A percentile compares a stretch with the other conserved stretches of the same genome.
Evolutionary conservation across 2,888 invertebrate species (phyloP).

Genomic region (Mimas tiliae): DNA sequence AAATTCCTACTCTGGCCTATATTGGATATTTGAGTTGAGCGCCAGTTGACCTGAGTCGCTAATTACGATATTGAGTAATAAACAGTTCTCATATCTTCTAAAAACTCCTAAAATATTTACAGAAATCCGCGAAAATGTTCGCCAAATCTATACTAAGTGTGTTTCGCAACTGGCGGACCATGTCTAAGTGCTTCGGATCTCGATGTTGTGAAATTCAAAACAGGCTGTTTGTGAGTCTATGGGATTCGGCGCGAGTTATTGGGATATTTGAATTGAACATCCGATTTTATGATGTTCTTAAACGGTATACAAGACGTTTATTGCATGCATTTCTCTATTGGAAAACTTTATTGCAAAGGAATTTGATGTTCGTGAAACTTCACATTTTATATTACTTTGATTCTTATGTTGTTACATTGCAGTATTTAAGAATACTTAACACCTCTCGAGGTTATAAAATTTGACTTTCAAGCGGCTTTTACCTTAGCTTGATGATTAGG

Average conservation of each 20-base stretch:
- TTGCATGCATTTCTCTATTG: slow-evolving; percentile 16
- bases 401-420: not conserved
- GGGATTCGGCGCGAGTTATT: slow-evolving; percentile 70
- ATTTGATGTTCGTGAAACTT: not conserved
- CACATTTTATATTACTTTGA: not conserved
- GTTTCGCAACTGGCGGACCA: slow-evolving; percentile 59
- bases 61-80: too few relatives aligned
- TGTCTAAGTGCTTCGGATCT: slow-evolving; percentile 76
- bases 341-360: not conserved
- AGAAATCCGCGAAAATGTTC: slow-evolving; percentile 22
- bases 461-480: too few relatives aligned
- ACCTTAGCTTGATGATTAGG: too few relatives aligned
- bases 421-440: not conserved
- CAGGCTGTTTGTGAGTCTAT: slow-evolving; percentile 74
- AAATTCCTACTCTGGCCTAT: too few relatives aligned
- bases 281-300: slow-evolving; percentile 50
- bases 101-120: not conserved
- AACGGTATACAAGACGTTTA: slow-evolving; percentile 25
- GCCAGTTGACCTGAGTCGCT: too few relatives aligned
- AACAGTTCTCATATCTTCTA: not conserved
- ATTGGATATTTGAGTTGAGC: too few relatives aligned
- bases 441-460: too few relatives aligned
- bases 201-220: slow-evolving; percentile 80
- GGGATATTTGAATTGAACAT: slow-evolving; percentile 64
- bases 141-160: slow-evolving; percentile 39